phyloP scores from a whole-genome alignment of 2,113 vertebrate genomes.

The Emberiza fucata region DNA sequence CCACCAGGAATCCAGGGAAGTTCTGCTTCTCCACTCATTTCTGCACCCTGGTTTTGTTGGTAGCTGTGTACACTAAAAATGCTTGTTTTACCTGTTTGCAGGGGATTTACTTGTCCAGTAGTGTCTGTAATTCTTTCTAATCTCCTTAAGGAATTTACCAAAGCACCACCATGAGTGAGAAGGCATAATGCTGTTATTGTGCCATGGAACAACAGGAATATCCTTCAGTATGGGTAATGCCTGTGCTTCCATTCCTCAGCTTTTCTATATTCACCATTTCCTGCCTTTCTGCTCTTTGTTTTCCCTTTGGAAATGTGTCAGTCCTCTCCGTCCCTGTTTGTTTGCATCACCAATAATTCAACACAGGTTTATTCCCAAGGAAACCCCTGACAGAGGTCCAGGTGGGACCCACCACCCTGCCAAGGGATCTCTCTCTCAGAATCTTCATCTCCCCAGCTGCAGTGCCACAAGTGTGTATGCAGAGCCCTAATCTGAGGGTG shows the following conservation, averaged over 20 bases:
- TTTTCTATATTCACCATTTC: not conserved
- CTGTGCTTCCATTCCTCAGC: not conserved
- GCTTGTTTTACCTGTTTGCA: not conserved
- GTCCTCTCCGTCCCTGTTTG: not conserved
- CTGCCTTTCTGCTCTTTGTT: not conserved
- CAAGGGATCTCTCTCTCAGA: not conserved
- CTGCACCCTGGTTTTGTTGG: not conserved
- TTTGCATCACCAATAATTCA: not conserved
- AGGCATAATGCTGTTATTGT: not conserved
- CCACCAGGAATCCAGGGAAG: not conserved
- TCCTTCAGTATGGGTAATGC: not conserved
- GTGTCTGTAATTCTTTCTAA: constrained; percentile 17
- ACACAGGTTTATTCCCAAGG: not conserved
- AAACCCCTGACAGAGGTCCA: not conserved
- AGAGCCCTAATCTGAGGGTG: not conserved
- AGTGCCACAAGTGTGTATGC: not conserved
- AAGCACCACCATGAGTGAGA: not conserved
- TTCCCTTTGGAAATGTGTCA: not conserved
- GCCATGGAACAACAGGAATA: not conserved
- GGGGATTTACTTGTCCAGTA: not conserved
- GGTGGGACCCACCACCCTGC: not conserved
- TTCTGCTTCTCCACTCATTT: not conserved
- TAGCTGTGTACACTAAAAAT: not conserved
- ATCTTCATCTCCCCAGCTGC: not conserved
- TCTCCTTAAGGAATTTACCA: constrained; percentile 54